Evolutionary conservation across 2,888 invertebrate species (phyloP).

Genomic region (Siphlonurus alternatus): DNA sequence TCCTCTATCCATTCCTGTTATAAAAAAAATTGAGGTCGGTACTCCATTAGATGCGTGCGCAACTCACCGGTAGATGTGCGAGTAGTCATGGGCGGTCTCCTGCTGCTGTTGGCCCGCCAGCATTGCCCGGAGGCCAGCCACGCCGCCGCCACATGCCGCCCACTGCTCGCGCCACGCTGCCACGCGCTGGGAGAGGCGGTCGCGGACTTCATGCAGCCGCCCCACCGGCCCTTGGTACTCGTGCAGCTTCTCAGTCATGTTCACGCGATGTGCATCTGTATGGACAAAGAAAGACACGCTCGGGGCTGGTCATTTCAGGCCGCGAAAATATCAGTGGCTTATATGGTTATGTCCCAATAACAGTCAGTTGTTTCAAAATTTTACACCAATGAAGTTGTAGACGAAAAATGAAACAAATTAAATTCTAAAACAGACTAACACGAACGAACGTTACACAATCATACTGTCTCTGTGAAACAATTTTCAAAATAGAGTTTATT

Average conservation of each 20-base stretch:
- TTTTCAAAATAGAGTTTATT: too few relatives aligned
- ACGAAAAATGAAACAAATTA: too few relatives aligned
- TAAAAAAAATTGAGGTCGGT: too few relatives aligned
- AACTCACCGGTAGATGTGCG: conserved; percentile 46
- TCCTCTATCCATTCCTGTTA: too few relatives aligned
- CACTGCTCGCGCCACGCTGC: conserved; percentile 29
- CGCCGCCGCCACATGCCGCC: not conserved
- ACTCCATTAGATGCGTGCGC: too few relatives aligned
- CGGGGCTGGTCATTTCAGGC: not conserved
- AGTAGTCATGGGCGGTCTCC: conserved; percentile 31
- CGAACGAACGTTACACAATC: too few relatives aligned
- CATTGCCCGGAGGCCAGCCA: conserved; percentile 2
- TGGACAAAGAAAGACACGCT: not conserved
- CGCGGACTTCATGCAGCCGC: conserved; percentile 47
- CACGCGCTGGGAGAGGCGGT: conserved; percentile 27
- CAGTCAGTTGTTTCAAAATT: too few relatives aligned
- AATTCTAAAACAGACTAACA: too few relatives aligned
- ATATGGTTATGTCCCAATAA: not conserved
- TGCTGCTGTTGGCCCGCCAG: conserved; percentile 19
- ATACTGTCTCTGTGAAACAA: too few relatives aligned
- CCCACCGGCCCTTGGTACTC: conserved; percentile 64
- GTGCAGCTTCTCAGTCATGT: conserved; percentile 59
- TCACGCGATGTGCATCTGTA: not conserved
- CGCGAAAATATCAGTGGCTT: not conserved
- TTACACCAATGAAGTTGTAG: too few relatives aligned